Conservation (phyloP, 2,113 vertebrate genomes). For the Halichoerus grypus region DNA sequence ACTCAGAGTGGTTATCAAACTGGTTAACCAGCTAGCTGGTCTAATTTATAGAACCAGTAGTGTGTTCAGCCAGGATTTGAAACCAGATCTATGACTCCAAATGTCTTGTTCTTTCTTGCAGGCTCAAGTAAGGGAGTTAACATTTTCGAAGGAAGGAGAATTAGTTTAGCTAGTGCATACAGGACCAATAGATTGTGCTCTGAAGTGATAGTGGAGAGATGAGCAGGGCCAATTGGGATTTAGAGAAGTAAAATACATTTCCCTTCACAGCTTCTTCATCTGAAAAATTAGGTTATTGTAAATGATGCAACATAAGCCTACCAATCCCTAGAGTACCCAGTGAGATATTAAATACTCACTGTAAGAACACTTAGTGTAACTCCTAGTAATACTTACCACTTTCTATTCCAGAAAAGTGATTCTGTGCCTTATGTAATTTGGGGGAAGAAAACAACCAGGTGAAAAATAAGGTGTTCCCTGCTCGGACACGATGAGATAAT, state of each 20-base stretch:
- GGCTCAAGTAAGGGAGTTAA: not conserved
- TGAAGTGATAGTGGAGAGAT: not conserved
- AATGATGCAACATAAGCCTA: not conserved
- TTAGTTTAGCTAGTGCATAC: not conserved
- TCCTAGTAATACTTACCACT: not conserved
- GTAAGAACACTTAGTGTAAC: not conserved
- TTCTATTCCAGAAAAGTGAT: slow-evolving; percentile 26
- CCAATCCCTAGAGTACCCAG: not conserved
- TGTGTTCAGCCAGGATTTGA: not conserved
- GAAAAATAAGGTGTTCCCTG: not conserved
- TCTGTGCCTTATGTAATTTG: not conserved
- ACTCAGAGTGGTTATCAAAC: not conserved
- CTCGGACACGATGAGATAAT: not conserved
- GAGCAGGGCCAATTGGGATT: not conserved
- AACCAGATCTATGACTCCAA: not conserved
- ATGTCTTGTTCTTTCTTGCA: not conserved
- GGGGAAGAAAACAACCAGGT: not conserved
- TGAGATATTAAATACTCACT: not conserved
- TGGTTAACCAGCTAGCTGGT: not conserved
- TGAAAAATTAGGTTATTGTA: not conserved
- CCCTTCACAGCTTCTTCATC: not conserved
- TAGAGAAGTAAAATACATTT: slow-evolving; percentile 4
- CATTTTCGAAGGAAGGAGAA: not conserved
- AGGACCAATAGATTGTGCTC: not conserved
- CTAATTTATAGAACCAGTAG: not conserved